Base-by-base conservation (phyloP, 2,888 invertebrate species). In the Rhagium mordax region DNA sequence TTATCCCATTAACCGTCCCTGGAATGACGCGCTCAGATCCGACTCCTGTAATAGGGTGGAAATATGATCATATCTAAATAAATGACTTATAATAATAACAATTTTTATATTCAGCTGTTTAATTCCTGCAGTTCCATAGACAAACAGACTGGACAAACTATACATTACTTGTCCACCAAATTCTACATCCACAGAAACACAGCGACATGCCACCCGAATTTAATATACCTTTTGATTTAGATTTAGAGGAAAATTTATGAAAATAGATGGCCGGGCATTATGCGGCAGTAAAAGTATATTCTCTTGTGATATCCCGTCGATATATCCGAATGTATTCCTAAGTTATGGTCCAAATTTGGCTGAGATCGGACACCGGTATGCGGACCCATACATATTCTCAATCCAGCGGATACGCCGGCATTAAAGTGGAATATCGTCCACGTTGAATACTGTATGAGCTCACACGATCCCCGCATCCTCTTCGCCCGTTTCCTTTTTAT, bases 401-500 rank as follows among this genome's bases (percentile, higher is more conserved):
- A 81, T 82, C 81, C 80, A 81, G 78, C 80, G 83, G 83, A 83
- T 81, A 81, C 81, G 81, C 81, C 78, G 81, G 80, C 84, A 84
- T 84, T 84, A 84, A 83, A 83, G 83, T 80, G 79, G 83, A 82
- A 83, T 84, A 83, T 84, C 79, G 81, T 78, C 79, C 81, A 82
- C 82, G 83, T 83, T 84, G 85, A 85, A 85, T 85, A 85, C 84
- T 85, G 84, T 84, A 85, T 85, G 84, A 84, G 82, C 51, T 75
- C 71, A 72, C 67, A 72, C 71, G 74, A 77, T 75, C 78, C 41
- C 51, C 49, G 49, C 33, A 41, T 47, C 66, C 55, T 41, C 7
- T 29, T 41, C 7, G 49, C 49, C 15, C 16, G 49, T 10, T 7
- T 16, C 20, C n/a, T n/a, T 41, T 20, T 18, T n/a, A 60, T 60